Conservation (phyloP, 2,113 vertebrate species). For the Phalacrocorax pelagicus region DNA sequence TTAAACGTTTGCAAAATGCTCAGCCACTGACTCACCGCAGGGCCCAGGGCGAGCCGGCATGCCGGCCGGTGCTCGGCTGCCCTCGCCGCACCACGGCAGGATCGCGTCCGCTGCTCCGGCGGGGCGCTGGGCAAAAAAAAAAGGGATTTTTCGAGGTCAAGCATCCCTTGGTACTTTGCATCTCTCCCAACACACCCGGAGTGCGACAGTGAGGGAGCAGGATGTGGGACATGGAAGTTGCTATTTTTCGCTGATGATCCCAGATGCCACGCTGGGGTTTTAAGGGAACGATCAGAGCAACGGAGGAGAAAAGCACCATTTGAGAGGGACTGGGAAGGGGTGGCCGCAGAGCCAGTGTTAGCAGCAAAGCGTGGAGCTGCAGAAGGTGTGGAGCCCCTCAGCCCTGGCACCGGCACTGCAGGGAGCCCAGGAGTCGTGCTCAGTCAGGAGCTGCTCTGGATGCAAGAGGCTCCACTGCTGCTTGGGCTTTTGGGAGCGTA, state of each 20-base stretch:
- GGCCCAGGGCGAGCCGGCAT: not conserved
- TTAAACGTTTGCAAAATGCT: not conserved
- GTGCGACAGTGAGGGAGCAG: fast-evolving
- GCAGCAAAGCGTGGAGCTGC: not conserved
- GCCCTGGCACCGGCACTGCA: fast-evolving
- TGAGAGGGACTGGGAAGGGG: not conserved
- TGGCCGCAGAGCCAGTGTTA: not conserved
- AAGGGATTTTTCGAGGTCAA: fast-evolving
- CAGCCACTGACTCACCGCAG: constrained; percentile 8
- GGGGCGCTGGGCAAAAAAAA: not conserved
- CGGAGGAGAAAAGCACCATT: not conserved
- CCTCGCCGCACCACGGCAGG: not conserved
- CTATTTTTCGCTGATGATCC: not conserved
- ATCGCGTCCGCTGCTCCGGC: fast-evolving
- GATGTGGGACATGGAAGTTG: fast-evolving
- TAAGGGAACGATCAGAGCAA: fast-evolving
- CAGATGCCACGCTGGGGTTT: not conserved
- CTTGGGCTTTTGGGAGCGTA: not conserved
- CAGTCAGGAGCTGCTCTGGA: fast-evolving
- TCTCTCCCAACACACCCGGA: not conserved
- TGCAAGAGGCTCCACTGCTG: not conserved
- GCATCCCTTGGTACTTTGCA: not conserved
- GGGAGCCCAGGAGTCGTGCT: not conserved
- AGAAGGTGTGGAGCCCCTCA: not conserved
- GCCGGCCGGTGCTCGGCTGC: fast-evolving